Base-by-base conservation (phyloP, 2,797 vertebrate genomes). In the Thalassophryne amazonica region DNA sequence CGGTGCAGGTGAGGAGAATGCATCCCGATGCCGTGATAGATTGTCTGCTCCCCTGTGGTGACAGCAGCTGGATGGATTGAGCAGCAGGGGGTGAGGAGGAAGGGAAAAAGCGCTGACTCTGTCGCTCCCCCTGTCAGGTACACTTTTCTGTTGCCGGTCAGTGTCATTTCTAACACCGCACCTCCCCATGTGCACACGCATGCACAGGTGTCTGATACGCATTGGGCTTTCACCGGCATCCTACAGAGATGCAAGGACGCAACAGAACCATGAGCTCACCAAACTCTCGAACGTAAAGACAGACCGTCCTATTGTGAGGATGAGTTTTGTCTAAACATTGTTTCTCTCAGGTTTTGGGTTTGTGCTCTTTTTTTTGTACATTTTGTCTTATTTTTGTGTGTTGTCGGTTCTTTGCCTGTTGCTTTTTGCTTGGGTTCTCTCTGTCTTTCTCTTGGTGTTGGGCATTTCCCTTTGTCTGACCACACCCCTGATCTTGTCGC, bases 51-150 rank as follows among this genome's bases (percentile, higher is more conserved):
- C 94, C 94, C 95, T 89, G 93, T 94, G 93, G 95, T 97, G 96
- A 99, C 96, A 99, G 95, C 94, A 92, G 89, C 93, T 94, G 94
- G 95, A 98, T 97, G 95, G 95, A 98, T 97, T 96, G 93, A 98
- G 93, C 95, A 95, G 94, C 84, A 78, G 94, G 94, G 93, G 94
- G 93, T 83, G 85, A 91, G 91, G 88, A 92, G 69, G 69, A 65
- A 69, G 63, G 88, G 87, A 82, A 90, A 93, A 93, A 94, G 90
- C 92, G 93, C 96, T 97, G 96, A 98, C 94, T 97, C 93, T 75
- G 90, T 92, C 90, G 88, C 91, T 84, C 88, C 73, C 73, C 81
- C 92, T 94, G 93, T 96, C 94, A 95, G 91, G 92, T 92, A 92
- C 93, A 94, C 94, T 97, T 95, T 95, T 94, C 93, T 92, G 92